Evolutionary conservation across 1,140 invertebrate species (phyloP).

Genomic region (Zophobas morio): DNA sequence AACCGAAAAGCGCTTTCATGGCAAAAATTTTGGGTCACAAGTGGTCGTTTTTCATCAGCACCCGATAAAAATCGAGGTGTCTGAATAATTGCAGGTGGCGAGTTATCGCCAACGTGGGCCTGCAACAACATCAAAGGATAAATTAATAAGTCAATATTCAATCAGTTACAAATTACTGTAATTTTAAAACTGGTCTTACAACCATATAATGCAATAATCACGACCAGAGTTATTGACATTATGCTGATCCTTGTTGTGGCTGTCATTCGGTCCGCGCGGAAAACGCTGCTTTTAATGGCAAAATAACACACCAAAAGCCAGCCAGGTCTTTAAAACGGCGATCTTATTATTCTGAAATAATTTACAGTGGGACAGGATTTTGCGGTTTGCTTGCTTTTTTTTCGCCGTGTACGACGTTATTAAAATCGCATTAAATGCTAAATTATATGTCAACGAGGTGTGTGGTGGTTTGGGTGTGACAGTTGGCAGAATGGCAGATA

Average conservation of each 20-base stretch:
- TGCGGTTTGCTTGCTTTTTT: slow-evolving; percentile 6
- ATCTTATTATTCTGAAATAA: slow-evolving; percentile 25
- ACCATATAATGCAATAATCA: slow-evolving; percentile 42
- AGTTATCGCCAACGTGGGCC: slow-evolving; percentile 12
- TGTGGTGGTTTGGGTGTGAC: neutral
- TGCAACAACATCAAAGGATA: slow-evolving; percentile 35
- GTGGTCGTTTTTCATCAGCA: slow-evolving; percentile 5
- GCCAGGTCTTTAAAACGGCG: neutral
- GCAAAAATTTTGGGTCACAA: neutral
- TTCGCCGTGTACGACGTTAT: slow-evolving; percentile 7
- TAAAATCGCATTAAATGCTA: slow-evolving; percentile 30
- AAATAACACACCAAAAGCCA: slow-evolving; percentile 12
- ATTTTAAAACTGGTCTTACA: slow-evolving; percentile 48
- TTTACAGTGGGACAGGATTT: neutral
- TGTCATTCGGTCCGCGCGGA: slow-evolving; percentile 16
- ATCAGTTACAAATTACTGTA: slow-evolving; percentile 49
- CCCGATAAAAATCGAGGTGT: slow-evolving; percentile 28
- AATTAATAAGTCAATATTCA: slow-evolving; percentile 49
- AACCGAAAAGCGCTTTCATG: neutral
- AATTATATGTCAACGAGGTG: slow-evolving; percentile 38
- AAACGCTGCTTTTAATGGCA: slow-evolving; percentile 7
- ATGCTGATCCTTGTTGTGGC: slow-evolving; percentile 26
- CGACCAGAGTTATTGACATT: slow-evolving; percentile 32
- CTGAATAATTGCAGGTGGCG: slow-evolving; percentile 30
- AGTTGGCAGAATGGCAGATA: slow-evolving; percentile 22